phyloP scores from a whole-genome alignment of 2,888 invertebrate genomes.

The Callyntrura sp. region DNA sequence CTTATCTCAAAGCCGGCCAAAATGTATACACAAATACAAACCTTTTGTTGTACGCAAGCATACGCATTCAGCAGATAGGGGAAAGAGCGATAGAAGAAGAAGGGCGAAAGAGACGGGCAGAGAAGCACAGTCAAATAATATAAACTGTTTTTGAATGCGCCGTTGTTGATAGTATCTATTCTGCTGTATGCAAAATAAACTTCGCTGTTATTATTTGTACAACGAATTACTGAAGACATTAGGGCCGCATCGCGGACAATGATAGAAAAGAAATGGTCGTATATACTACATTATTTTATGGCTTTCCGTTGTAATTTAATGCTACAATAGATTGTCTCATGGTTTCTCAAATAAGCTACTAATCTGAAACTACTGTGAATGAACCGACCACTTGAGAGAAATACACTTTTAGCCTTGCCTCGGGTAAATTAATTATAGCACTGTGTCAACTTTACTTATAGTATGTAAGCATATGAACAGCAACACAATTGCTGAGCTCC shows the following conservation, averaged over 20 bases:
- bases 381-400: neutral
- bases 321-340: neutral
- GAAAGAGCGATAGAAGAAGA: too few species aligned
- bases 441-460: too few species aligned
- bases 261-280: conserved; percentile 7
- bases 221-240: conserved; percentile 17
- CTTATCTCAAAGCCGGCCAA: conserved; percentile 6
- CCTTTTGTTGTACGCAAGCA: neutral
- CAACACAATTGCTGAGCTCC: neutral
- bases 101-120: conserved; percentile 11
- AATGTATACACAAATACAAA: neutral
- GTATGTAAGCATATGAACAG: neutral
- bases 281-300: conserved; percentile 35
- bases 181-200: too few species aligned
- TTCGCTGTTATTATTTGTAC: conserved; percentile 38
- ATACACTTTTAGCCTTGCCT: too few species aligned
- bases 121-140: neutral
- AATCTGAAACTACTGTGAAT: neutral
- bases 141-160: neutral
- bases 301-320: conserved; percentile 11
- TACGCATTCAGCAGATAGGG: too few species aligned
- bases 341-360: neutral
- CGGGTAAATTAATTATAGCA: too few species aligned
- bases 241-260: neutral
- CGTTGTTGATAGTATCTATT: conserved; percentile 9